These are phyloP conservation scores for Forbesichthys papilliferus DNA, from an alignment of 2,113 vertebrate species.

Conservation along the genomic window DNA sequence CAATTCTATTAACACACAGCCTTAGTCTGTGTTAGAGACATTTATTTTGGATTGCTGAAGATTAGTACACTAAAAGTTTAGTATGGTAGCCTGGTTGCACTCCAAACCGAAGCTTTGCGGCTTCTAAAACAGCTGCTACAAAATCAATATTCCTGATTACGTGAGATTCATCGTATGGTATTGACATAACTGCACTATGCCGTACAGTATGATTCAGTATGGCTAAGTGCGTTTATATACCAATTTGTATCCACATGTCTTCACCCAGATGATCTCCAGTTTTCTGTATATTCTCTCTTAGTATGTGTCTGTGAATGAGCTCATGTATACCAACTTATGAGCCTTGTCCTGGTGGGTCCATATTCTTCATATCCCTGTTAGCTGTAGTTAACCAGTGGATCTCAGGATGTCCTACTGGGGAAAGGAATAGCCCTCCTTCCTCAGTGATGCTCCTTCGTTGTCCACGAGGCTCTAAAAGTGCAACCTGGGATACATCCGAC, in stretches of 20 bases:
- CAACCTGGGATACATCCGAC: constrained; percentile 16
- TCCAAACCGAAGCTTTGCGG: too few species aligned
- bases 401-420: neutral
- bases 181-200: neutral
- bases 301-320: constrained; percentile 5
- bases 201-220: constrained; percentile 21
- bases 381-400: constrained; percentile 4
- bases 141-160: too few species aligned
- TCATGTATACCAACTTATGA: constrained; percentile 27
- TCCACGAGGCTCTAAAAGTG: constrained; percentile 26
- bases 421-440: constrained; percentile 16
- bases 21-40: too few species aligned
- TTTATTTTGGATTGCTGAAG: too few species aligned
- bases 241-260: neutral
- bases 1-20: too few species aligned
- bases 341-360: constrained; percentile 14
- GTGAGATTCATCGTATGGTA: constrained; percentile 1
- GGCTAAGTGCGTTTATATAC: too few species aligned
- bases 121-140: too few species aligned
- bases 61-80: too few species aligned
- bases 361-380: constrained; percentile 4
- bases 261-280: constrained; percentile 15
- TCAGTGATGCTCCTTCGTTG: constrained; percentile 16
- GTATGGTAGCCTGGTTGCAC: too few species aligned
- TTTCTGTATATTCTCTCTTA: constrained; percentile 2